phyloP scores from a whole-genome alignment of 2,888 invertebrate species.

The Incurvaria masculella region DNA sequence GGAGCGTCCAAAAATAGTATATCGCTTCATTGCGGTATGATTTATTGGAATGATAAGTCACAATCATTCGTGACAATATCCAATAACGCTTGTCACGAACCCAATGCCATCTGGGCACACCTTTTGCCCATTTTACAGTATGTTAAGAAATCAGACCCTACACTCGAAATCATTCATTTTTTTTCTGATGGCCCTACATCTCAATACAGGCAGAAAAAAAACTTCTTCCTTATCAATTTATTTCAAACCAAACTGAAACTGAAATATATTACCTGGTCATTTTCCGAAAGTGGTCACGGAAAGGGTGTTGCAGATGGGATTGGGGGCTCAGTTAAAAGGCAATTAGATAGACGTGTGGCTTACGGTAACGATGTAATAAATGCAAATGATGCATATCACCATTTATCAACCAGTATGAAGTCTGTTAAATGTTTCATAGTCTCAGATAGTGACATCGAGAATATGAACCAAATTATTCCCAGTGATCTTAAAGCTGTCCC shows the following conservation, averaged over 20 bases:
- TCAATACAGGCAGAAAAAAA: conserved; percentile 17
- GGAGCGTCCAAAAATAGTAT: background rate
- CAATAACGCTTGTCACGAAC: conserved; percentile 2
- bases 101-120: conserved; percentile 7
- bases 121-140: background rate
- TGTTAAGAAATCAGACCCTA: background rate
- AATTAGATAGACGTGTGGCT: conserved; percentile 7
- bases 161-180: conserved; percentile 7
- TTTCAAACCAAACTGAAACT: conserved; percentile 10
- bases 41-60: conserved; percentile 8
- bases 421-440: conserved; percentile 9
- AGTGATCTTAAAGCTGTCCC: conserved; percentile 6
- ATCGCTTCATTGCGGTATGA: conserved; percentile 1
- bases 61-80: conserved; percentile 10
- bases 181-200: conserved; percentile 17
- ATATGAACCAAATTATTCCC: conserved; percentile 4
- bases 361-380: conserved; percentile 11
- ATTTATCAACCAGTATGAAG: conserved; percentile 9
- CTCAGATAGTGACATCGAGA: conserved; percentile 9
- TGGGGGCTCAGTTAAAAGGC: conserved; percentile 8
- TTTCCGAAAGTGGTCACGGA: conserved; percentile 13
- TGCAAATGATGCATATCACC: conserved; percentile 10
- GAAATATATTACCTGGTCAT: conserved; percentile 12
- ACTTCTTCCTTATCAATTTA: conserved; percentile 11
- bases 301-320: conserved; percentile 14